Percentiles rank a stretch among this genome's conserved stretches.
These are phyloP conservation scores for Drosophila pseudoobscura DNA, from an alignment of 1,140 invertebrate species.

Conservation along the genomic window DNA sequence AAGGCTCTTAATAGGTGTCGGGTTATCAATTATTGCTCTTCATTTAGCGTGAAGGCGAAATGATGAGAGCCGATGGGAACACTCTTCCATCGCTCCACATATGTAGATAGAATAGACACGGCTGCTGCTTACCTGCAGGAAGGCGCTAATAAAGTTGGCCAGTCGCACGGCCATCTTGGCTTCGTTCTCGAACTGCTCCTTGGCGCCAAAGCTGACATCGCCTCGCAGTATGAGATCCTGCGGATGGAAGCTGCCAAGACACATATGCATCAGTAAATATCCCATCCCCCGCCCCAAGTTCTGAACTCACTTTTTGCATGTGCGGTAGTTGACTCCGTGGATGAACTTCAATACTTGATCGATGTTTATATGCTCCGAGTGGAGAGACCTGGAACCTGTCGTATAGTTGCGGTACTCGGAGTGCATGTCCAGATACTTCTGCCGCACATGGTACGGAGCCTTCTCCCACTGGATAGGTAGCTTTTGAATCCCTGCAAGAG, in stretches of 20 bases:
- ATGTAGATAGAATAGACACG: too few relatives aligned
- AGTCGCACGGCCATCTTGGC: slow-evolving; percentile 97
- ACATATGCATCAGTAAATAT: neutral
- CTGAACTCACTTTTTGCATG: slow-evolving; percentile 86
- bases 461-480: slow-evolving; percentile 91
- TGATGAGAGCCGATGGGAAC: slow-evolving; percentile 41
- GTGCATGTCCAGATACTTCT: slow-evolving; percentile 89
- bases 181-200: slow-evolving; percentile 96
- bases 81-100: slow-evolving; percentile 1
- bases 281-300: neutral
- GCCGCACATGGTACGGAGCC: slow-evolving; percentile 87
- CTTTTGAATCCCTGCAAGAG: slow-evolving; percentile 89
- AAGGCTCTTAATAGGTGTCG: slow-evolving; percentile 80
- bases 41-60: slow-evolving; percentile 70
- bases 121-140: slow-evolving; percentile 89
- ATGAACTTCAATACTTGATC: slow-evolving; percentile 92
- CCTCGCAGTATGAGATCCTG: slow-evolving; percentile 91
- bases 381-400: slow-evolving; percentile 86
- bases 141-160: slow-evolving; percentile 97
- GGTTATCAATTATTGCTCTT: slow-evolving; percentile 81
- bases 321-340: slow-evolving; percentile 87
- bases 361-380: slow-evolving; percentile 88
- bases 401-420: slow-evolving; percentile 89
- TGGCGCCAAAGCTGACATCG: slow-evolving; percentile 92
- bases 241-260: slow-evolving; percentile 86